Conservation (phyloP, 2,797 vertebrate genomes). For the Loriculus beryllinus region DNA sequence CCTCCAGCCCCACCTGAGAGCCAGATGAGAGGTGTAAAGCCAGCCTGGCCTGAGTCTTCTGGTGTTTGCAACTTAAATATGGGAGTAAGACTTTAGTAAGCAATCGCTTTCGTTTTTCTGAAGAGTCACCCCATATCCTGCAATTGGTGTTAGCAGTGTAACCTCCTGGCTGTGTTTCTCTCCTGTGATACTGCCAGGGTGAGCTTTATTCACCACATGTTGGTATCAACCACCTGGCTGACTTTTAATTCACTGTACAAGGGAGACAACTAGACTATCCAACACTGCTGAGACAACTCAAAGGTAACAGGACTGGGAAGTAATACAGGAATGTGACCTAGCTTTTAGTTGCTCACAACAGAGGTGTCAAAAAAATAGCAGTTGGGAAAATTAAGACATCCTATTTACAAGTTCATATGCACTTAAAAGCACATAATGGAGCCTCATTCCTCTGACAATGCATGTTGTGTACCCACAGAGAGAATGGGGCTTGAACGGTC, state of each 20-base stretch:
- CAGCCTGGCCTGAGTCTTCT: background rate
- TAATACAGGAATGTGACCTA: background rate
- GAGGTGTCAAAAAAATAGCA: background rate
- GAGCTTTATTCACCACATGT: background rate
- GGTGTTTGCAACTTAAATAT: background rate
- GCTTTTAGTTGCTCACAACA: background rate
- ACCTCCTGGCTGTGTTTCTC: rapidly evolving
- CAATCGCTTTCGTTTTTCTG: background rate
- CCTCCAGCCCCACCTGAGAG: background rate
- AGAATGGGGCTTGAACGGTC: background rate
- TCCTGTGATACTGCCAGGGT: background rate
- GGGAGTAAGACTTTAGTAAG: background rate
- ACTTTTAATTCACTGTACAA: background rate
- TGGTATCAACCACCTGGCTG: background rate
- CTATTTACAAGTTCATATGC: slow-evolving; percentile 42
- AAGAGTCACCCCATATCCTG: background rate
- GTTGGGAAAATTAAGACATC: background rate
- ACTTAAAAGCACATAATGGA: background rate
- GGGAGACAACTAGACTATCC: background rate
- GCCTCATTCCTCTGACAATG: background rate
- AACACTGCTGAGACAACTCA: background rate
- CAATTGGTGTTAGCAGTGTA: rapidly evolving
- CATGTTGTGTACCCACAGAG: background rate
- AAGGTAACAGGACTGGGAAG: background rate
- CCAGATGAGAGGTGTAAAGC: background rate